A percentile compares a stretch with the other conserved stretches of the same genome.
phyloP scores from a whole-genome alignment of 2,797 vertebrate species.

The Pampus argenteus region DNA sequence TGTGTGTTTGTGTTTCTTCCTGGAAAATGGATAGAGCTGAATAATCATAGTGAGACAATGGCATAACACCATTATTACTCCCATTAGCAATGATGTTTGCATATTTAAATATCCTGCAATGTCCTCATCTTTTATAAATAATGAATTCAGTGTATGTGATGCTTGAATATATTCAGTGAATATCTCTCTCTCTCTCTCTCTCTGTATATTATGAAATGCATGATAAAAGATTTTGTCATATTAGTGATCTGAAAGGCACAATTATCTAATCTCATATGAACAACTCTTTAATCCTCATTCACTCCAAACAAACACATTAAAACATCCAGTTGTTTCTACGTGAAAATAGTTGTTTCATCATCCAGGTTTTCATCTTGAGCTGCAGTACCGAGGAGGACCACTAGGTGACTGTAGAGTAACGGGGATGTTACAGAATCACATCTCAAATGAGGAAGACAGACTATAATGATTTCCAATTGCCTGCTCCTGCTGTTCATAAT shows the following conservation, averaged over 20 bases:
- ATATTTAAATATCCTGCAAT: not conserved
- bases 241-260: no score
- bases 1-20: not conserved
- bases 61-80: not conserved
- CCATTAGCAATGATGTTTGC: not conserved
- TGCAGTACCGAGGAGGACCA: slow-evolving; percentile 61
- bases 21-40: not conserved
- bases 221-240: no score
- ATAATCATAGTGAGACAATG: not conserved
- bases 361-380: not conserved
- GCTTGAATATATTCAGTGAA: not conserved
- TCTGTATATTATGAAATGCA: no score
- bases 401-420: slow-evolving; percentile 77
- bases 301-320: not conserved
- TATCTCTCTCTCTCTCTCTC: no score
- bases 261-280: not conserved
- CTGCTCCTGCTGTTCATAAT: slow-evolving; percentile 1
- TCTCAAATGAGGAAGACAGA: not conserved
- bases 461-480: not conserved
- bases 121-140: not conserved
- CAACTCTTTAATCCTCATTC: not conserved
- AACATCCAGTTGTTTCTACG: not conserved
- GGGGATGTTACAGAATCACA: slow-evolving; percentile 18
- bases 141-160: not conserved
- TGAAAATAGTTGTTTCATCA: not conserved